phyloP scores from a whole-genome alignment of 37 sponge, comb jelly and placozoan species.

The Ianthella basta region DNA sequence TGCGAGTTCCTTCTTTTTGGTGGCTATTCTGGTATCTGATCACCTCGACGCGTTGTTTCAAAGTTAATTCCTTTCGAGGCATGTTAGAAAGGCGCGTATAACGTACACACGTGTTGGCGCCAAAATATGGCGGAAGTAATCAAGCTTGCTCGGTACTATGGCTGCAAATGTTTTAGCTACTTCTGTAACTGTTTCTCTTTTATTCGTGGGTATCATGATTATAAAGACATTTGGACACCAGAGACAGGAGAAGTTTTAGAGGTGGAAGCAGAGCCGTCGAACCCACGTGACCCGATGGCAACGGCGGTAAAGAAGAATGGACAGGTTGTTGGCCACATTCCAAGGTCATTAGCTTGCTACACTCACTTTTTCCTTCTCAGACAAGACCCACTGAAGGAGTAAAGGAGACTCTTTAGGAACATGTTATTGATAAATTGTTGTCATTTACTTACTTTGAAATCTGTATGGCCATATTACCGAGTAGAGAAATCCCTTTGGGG shows the following conservation, averaged over 20 bases:
- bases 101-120: too few species aligned
- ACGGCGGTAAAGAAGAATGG: constrained; percentile 2
- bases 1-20: too few species aligned
- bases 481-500: too few species aligned
- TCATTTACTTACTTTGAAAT: too few species aligned
- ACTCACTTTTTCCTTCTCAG: neutral
- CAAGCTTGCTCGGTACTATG: neutral
- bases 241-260: constrained; percentile 1
- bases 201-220: neutral
- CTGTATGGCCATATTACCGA: too few species aligned
- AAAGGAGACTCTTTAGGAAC: too few species aligned
- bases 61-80: neutral
- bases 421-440: too few species aligned
- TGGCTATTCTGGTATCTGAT: too few species aligned
- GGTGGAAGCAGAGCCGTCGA: neutral
- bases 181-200: neutral
- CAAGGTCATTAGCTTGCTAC: neutral
- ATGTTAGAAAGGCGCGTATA: neutral
- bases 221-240: too few species aligned
- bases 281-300: too few species aligned
- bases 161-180: neutral
- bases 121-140: too few species aligned
- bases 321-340: constrained; percentile 7
- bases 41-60: neutral
- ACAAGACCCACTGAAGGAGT: neutral